These are phyloP conservation scores for Hedya salicella DNA, from an alignment of 2,888 invertebrate species.

Conservation along the genomic window DNA sequence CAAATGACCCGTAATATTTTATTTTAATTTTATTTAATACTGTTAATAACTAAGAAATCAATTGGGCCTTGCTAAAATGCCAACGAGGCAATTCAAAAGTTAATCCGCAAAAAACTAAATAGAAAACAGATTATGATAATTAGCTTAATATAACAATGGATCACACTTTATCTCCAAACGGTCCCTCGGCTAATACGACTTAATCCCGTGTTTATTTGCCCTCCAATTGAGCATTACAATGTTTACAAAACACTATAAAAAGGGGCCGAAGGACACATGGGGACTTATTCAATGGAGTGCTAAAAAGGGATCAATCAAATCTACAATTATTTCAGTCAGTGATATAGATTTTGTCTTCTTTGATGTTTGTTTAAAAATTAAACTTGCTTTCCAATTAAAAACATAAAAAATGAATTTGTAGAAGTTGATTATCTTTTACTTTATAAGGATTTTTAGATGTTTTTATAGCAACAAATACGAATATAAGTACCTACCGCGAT, in stretches of 20 bases:
- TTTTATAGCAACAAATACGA: too few relatives aligned
- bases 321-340: conserved; percentile 15
- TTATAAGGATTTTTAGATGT: too few relatives aligned
- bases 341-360: conserved; percentile 2
- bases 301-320: conserved; percentile 20
- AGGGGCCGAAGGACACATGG: conserved; percentile 22
- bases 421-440: too few relatives aligned
- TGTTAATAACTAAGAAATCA: too few relatives aligned
- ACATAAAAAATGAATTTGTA: too few relatives aligned
- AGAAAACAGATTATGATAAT: conserved; percentile 19
- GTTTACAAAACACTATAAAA: conserved; percentile 54
- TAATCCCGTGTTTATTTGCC: conserved; percentile 43
- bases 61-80: too few relatives aligned
- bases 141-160: conserved; percentile 5
- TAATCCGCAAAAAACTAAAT: not conserved
- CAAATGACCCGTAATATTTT: too few relatives aligned
- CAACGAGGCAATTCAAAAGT: not conserved
- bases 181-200: not conserved
- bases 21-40: too few relatives aligned
- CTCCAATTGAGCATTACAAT: conserved; percentile 54
- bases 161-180: conserved; percentile 15
- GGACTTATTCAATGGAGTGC: conserved; percentile 21
- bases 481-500: too few relatives aligned
- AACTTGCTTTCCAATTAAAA: too few relatives aligned
- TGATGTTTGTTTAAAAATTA: too few relatives aligned